Base-by-base conservation (phyloP, 2,113 vertebrate genomes). In the Taxidea taxus region DNA sequence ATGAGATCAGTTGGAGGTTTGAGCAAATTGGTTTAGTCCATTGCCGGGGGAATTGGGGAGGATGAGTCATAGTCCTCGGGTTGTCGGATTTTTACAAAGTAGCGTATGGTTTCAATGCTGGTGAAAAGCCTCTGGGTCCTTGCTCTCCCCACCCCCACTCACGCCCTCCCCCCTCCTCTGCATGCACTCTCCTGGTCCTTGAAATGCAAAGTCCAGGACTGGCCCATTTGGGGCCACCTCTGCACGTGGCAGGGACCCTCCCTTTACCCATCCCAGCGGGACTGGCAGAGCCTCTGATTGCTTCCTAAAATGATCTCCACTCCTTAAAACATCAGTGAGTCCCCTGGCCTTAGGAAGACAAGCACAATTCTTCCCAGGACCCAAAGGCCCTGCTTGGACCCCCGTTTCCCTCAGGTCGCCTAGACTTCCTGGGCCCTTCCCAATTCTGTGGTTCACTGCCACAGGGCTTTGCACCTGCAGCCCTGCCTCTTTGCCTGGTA, bases 21-120 rank as follows among this genome's bases (percentile, higher is more conserved):
- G 74, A 87, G 92, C 66, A 82, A 87, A 93, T 39, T 49, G 51
- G 90, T 75, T 96, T 62, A 74, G 44, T 93, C 77, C 86, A 13
- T 7, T 49, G 93, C 64, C 0, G 20, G 56, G 54, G 12, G 18
- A 5, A 31, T 10, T 47, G 56, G 78, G 49, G 39, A 21, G 27
- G 95, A 37, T 91, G 87, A 94, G 54, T 78, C 96, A 84, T 39
- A 34, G 54, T 12, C 39, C 37, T 4, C 25, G 25, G 10, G 49
- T 25, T 51, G 84, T 60, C 11, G 1, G 64, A 27, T 8, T 95
- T 58, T 68, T 49, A 77, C 64, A 14, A 27, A 37, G 60, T 2
- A 64, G 44, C 7, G 34, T 68, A 6, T 16, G 86, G 86, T 37
- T 80, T 95, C 62, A 7, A 9, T 3, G 37, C 93, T 74, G 42